Conservation (phyloP, 2,797 vertebrate species). For the Mus spretus region DNA sequence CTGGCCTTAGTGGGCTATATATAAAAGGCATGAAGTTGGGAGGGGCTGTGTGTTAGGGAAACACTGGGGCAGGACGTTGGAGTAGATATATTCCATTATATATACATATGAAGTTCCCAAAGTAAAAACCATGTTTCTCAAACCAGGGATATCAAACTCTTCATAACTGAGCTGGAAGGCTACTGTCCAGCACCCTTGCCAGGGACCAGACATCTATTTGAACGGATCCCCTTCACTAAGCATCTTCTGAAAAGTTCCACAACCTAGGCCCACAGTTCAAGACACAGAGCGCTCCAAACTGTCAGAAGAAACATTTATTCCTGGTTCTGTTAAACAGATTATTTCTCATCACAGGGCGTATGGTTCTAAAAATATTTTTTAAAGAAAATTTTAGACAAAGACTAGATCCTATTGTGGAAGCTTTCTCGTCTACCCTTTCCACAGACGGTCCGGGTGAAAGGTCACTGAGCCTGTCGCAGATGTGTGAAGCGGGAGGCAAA, state of each 20-base stretch:
- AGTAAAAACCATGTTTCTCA: not conserved
- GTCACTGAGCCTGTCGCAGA: not conserved
- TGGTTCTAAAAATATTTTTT: not conserved
- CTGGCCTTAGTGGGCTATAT: not conserved
- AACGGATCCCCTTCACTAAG: not conserved
- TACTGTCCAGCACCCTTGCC: not conserved
- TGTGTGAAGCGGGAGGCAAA: not conserved
- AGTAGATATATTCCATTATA: not conserved
- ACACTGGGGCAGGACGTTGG: not conserved
- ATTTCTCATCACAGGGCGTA: not conserved
- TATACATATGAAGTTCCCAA: not conserved
- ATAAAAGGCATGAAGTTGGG: not conserved
- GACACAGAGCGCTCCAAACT: not conserved
- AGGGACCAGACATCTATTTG: not conserved
- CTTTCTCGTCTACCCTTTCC: not conserved
- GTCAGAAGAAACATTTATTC: constrained; percentile 51
- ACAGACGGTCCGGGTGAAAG: not conserved
- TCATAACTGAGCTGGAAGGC: not conserved
- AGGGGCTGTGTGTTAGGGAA: not conserved
- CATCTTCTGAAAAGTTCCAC: not conserved
- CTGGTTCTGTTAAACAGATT: not conserved
- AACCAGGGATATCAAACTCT: not conserved
- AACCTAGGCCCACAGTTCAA: not conserved
- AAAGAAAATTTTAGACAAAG: not conserved
- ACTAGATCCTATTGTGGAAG: not conserved